phyloP scores from a whole-genome alignment of 2,797 vertebrate species.

The Atherinosoma microstoma region DNA sequence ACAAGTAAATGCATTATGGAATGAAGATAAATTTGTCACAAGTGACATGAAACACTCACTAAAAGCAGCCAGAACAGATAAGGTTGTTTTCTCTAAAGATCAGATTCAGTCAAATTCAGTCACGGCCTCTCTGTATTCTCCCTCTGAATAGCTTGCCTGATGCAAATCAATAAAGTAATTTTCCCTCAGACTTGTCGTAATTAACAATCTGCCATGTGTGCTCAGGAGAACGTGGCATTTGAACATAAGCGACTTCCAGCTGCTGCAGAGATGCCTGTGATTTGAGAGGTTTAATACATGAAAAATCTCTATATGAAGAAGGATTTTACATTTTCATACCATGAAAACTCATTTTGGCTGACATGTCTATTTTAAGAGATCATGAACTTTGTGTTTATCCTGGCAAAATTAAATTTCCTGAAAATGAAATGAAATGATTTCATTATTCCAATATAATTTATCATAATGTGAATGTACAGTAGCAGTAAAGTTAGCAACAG shows the following conservation, averaged over 20 bases:
- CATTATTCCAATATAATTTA: no score
- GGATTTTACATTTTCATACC: slow-evolving; percentile 4
- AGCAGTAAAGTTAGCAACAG: no score
- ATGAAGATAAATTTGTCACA: slow-evolving; percentile 33
- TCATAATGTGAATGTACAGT: no score
- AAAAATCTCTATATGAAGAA: slow-evolving; percentile 39
- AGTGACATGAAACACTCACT: slow-evolving; percentile 26
- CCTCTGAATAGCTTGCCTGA: slow-evolving; percentile 46
- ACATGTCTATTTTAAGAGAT: slow-evolving; percentile 23
- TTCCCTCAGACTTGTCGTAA: slow-evolving; percentile 74
- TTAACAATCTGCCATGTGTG: slow-evolving; percentile 77
- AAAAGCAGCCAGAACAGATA: slow-evolving; percentile 28
- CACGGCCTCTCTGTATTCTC: slow-evolving; percentile 51
- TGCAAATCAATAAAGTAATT: slow-evolving; percentile 82
- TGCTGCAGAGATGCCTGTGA: slow-evolving; percentile 52
- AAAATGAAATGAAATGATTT: no score
- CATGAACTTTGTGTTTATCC: not conserved
- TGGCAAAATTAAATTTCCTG: not conserved
- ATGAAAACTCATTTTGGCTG: slow-evolving; percentile 15
- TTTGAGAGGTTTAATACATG: slow-evolving; percentile 56
- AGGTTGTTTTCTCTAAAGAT: slow-evolving; percentile 51
- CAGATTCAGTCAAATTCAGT: slow-evolving; percentile 34
- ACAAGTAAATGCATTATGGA: slow-evolving; percentile 46
- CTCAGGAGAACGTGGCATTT: slow-evolving; percentile 67
- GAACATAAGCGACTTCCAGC: slow-evolving; percentile 69